Evolutionary conservation across 1,140 invertebrate species (phyloP).

Genomic region (Conus ventricosus): DNA sequence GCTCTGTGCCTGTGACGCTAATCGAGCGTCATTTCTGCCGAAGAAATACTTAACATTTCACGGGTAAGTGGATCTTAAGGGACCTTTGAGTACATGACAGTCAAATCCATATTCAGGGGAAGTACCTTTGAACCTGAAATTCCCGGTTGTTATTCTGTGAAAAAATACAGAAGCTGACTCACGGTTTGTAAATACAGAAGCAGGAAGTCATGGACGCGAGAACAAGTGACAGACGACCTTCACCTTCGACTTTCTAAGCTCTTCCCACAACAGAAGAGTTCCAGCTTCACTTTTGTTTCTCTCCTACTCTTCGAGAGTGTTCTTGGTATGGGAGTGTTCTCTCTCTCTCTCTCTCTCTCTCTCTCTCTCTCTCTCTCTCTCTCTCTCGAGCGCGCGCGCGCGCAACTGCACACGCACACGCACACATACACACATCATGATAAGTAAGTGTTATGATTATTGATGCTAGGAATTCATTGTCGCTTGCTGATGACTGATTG

Average conservation of each 20-base stretch:
- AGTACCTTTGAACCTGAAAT: neutral
- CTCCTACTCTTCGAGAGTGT: too few species aligned
- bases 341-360: too few species aligned
- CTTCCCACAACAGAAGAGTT: neutral
- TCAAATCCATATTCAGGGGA: too few species aligned
- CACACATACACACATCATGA: too few species aligned
- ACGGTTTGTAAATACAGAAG: neutral
- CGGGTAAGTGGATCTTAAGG: neutral
- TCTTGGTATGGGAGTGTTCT: neutral
- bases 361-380: too few species aligned
- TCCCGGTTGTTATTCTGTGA: neutral
- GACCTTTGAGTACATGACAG: neutral
- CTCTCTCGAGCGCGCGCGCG: too few species aligned
- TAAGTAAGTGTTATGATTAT: too few species aligned
- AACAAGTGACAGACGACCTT: neutral
- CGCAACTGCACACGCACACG: too few species aligned
- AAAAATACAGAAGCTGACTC: neutral
- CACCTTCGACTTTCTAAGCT: neutral
- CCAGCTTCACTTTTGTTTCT: too few species aligned
- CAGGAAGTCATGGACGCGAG: conserved; percentile 14
- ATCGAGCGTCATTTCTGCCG: neutral
- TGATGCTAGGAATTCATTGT: too few species aligned
- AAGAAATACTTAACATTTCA: neutral
- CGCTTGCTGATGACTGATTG: too few species aligned
- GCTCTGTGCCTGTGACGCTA: neutral